Conservation (phyloP, 2,797 vertebrate genomes). For the Tolypeutes matacus region DNA sequence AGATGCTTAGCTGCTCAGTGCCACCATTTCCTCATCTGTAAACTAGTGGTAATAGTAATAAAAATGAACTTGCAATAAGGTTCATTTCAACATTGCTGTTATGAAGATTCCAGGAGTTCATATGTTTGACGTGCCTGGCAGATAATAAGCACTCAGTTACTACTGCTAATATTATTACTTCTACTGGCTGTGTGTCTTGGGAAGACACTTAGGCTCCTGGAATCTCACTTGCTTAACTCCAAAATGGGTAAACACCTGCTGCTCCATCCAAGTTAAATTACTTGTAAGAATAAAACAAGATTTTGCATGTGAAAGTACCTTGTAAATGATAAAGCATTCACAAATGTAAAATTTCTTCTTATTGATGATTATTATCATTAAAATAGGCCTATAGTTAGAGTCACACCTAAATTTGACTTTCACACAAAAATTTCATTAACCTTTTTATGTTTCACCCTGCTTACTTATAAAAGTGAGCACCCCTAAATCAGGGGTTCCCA, state of each 20-base stretch:
- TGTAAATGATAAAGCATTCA: not conserved
- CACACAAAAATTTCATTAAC: not conserved
- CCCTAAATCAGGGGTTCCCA: not conserved
- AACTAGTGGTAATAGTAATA: not conserved
- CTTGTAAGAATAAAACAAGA: not conserved
- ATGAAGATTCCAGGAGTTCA: not conserved
- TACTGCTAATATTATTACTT: not conserved
- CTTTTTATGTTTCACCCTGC: not conserved
- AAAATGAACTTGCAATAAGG: not conserved
- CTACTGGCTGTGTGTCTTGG: not conserved
- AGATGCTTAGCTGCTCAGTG: not conserved
- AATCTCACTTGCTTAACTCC: not conserved
- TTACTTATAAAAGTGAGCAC: not conserved
- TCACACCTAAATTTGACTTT: not conserved
- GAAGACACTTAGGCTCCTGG: not conserved
- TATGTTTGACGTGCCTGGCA: not conserved
- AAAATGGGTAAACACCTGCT: not conserved
- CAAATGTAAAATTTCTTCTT: not conserved
- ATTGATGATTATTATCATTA: not conserved
- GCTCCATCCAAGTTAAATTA: not conserved
- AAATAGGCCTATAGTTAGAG: not conserved
- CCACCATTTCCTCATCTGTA: not conserved
- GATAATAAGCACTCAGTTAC: not conserved
- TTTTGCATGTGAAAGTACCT: not conserved
- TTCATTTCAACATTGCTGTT: not conserved